Conservation (phyloP, 2,797 vertebrate species). For the Cryptoprocta ferox region DNA sequence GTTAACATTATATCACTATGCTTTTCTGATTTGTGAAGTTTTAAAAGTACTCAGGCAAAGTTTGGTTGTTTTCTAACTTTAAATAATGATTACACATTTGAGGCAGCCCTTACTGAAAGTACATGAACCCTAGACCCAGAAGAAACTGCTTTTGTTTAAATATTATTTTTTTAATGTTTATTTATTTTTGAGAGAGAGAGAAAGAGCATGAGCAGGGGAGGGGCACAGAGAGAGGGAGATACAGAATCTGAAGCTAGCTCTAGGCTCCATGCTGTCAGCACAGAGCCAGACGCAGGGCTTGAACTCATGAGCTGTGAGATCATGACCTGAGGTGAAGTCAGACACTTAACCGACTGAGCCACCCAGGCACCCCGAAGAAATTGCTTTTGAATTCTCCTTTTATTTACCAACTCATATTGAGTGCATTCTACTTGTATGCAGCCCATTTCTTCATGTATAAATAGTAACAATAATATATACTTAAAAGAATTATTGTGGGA, state of each 20-base stretch:
- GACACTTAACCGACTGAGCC: no score
- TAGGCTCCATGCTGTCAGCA: no score
- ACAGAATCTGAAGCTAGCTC: no score
- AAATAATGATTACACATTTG: neutral
- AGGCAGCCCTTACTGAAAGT: neutral
- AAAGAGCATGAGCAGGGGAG: no score
- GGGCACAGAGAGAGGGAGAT: no score
- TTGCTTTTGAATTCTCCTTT: neutral
- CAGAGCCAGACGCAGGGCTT: no score
- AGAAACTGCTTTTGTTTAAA: neutral
- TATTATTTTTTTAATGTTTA: no score
- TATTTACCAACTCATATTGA: neutral
- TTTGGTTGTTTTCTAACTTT: neutral
- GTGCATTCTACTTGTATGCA: neutral
- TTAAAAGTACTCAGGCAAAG: neutral
- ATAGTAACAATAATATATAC: neutral
- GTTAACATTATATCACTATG: neutral
- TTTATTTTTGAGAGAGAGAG: no score
- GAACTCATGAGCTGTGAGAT: no score
- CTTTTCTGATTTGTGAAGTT: neutral
- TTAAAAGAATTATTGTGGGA: neutral
- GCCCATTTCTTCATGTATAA: neutral
- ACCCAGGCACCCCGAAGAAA: no score
- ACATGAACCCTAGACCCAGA: neutral
- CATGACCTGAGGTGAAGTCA: no score